Percentiles rank a stretch among this genome's conserved stretches.
Conservation (phyloP, 2,888 invertebrate species). For the Metalampra italica region DNA sequence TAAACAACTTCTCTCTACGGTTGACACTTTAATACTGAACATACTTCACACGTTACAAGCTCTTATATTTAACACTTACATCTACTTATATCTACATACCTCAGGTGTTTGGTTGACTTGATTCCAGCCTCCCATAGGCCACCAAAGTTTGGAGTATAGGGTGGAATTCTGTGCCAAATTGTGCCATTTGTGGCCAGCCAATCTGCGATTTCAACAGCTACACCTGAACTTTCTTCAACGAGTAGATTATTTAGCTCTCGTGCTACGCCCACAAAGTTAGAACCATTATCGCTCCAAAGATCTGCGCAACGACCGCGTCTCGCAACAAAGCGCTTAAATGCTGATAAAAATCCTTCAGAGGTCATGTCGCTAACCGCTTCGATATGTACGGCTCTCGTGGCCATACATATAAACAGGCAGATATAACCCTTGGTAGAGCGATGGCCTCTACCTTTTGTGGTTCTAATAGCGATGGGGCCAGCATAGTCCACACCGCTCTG, state of each 20-base stretch:
- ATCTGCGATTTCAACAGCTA: slow-evolving; percentile 5
- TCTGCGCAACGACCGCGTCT: slow-evolving; percentile 18
- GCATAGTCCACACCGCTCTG: too few relatives aligned
- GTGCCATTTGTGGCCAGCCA: slow-evolving; percentile 4
- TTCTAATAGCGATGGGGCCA: too few relatives aligned
- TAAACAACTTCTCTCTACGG: too few relatives aligned
- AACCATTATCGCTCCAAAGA: slow-evolving; percentile 21
- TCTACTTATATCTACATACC: too few relatives aligned
- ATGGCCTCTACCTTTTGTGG: too few relatives aligned
- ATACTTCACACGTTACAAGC: too few relatives aligned
- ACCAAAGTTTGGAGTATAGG: slow-evolving; percentile 15
- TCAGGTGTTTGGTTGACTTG: too few relatives aligned
- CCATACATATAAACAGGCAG: slow-evolving; percentile 19
- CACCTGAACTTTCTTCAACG: neutral
- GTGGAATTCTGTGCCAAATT: slow-evolving; percentile 14
- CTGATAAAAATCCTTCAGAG: slow-evolving; percentile 19
- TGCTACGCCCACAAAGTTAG: slow-evolving; percentile 20
- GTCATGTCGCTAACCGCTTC: too few relatives aligned
- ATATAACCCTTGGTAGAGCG: slow-evolving; percentile 17
- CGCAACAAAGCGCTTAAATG: slow-evolving; percentile 18
- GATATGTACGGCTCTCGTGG: slow-evolving; percentile 16
- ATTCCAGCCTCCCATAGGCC: too few relatives aligned
- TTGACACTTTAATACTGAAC: too few relatives aligned
- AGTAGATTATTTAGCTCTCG: slow-evolving; percentile 11
- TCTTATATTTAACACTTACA: too few relatives aligned